Evolutionary conservation across 2,113 vertebrate species (phyloP).

Genomic region (Hippopotamus amphibius): DNA sequence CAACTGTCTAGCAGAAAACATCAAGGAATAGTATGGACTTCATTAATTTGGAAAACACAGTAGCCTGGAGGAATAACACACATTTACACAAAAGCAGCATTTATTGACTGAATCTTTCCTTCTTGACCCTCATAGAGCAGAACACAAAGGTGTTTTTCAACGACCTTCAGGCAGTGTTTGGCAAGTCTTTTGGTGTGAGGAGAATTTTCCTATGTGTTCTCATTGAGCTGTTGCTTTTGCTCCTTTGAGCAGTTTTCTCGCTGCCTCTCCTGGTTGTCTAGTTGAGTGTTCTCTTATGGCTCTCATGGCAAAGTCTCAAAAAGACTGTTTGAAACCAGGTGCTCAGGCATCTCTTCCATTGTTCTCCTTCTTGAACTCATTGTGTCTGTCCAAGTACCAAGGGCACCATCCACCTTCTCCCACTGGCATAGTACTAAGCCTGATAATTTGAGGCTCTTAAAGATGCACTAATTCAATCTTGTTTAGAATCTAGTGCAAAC

Average conservation of each 20-base stretch:
- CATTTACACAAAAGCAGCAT: constrained; percentile 78
- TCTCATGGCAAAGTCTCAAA: background rate
- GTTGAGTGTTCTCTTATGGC: background rate
- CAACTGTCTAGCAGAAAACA: constrained; percentile 50
- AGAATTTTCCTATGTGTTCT: fast-evolving
- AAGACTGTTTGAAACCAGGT: background rate
- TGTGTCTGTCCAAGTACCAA: background rate
- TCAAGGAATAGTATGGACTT: constrained; percentile 65
- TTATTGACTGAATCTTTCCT: constrained; percentile 74
- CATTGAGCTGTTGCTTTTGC: too few species aligned
- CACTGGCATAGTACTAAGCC: background rate
- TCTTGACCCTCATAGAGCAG: constrained; percentile 56
- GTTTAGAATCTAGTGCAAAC: background rate
- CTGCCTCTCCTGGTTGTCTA: background rate
- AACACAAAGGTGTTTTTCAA: constrained; percentile 71
- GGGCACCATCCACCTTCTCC: fast-evolving
- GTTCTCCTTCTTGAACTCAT: background rate
- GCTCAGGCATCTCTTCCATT: background rate
- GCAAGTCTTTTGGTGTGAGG: background rate
- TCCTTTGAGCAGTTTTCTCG: too few species aligned
- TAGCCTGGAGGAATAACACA: constrained; percentile 64
- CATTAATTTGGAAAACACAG: constrained; percentile 71
- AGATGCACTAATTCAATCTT: fast-evolving
- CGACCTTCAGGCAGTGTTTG: constrained; percentile 65
- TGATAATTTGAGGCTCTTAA: fast-evolving